Evolutionary conservation across 2,797 vertebrate genomes (phyloP).

Genomic region (Spondyliosoma cantharus): DNA sequence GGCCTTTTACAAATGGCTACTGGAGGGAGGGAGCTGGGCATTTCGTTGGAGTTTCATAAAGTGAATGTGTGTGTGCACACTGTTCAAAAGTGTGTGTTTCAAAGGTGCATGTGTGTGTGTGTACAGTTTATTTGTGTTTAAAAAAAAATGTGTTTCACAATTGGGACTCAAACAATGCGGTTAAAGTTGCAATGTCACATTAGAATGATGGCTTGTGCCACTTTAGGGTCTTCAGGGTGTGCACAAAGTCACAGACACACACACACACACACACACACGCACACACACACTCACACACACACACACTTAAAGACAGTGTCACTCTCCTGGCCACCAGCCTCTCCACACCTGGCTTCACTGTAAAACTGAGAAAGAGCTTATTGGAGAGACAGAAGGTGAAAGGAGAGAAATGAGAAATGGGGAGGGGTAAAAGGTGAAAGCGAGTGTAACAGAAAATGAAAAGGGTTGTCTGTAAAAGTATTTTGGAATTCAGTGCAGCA

Average conservation of each 20-base stretch:
- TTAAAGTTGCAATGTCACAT: constrained; percentile 33
- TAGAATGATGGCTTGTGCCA: constrained; percentile 43
- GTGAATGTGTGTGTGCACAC: not conserved
- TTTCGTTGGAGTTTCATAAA: constrained; percentile 8
- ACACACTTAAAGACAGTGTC: not conserved
- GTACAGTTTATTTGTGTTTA: not conserved
- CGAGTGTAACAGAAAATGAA: not conserved
- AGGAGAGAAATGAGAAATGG: not conserved
- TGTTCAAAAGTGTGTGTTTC: not conserved
- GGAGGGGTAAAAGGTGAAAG: not conserved
- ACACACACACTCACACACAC: not conserved
- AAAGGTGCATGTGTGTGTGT: not conserved
- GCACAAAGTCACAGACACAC: constrained; percentile 18
- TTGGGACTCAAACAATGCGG: constrained; percentile 25
- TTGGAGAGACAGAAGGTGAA: not conserved
- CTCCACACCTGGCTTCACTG: not conserved
- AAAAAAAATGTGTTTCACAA: not conserved
- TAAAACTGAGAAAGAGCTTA: constrained; percentile 1
- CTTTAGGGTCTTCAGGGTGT: constrained; percentile 11
- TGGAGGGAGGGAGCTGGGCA: not conserved
- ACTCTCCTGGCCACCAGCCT: constrained; percentile 1
- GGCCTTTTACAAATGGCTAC: constrained; percentile 15
- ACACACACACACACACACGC: constrained; percentile 6
- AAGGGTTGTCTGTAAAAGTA: not conserved
- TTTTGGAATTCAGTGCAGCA: not conserved